Evolutionary conservation across 2,113 vertebrate genomes (phyloP).

Genomic region (Eulemur rufifrons): DNA sequence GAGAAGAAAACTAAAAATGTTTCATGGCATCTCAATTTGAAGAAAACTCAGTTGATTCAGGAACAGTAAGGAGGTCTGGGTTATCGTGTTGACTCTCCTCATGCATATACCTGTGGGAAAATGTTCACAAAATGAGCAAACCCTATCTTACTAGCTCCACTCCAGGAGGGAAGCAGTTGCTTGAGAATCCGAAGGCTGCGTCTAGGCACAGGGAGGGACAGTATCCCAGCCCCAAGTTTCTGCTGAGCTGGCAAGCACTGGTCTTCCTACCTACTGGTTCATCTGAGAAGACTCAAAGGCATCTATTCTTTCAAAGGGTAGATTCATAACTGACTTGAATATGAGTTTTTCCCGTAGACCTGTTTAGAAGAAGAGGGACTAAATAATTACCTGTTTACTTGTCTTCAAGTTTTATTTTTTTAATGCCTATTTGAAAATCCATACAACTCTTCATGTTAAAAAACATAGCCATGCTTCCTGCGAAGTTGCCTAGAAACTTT

Average conservation of each 20-base stretch:
- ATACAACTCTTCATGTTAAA: neutral
- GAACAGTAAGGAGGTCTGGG: conserved; percentile 60
- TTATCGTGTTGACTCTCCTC: conserved; percentile 51
- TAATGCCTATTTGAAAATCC: neutral
- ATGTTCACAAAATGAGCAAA: conserved; percentile 45
- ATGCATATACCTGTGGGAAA: conserved; percentile 29
- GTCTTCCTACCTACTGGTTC: neutral
- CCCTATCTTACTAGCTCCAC: conserved; percentile 39
- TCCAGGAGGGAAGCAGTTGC: neutral
- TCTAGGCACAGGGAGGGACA: neutral
- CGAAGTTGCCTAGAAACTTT: neutral
- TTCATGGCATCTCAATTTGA: conserved; percentile 70
- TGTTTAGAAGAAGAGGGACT: neutral
- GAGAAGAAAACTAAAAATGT: conserved; percentile 71
- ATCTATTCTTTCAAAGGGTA: neutral
- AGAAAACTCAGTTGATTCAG: conserved; percentile 71
- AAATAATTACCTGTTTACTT: neutral
- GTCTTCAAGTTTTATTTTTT: conserved; percentile 18
- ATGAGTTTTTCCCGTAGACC: neutral
- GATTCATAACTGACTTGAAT: neutral
- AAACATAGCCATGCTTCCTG: neutral
- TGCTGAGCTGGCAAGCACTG: neutral
- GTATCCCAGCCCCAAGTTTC: neutral
- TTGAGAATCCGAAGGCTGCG: neutral
- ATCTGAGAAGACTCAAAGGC: neutral